These are phyloP conservation scores for Epinotia nisella DNA, from an alignment of 2,888 invertebrate genomes.

Conservation along the genomic window DNA sequence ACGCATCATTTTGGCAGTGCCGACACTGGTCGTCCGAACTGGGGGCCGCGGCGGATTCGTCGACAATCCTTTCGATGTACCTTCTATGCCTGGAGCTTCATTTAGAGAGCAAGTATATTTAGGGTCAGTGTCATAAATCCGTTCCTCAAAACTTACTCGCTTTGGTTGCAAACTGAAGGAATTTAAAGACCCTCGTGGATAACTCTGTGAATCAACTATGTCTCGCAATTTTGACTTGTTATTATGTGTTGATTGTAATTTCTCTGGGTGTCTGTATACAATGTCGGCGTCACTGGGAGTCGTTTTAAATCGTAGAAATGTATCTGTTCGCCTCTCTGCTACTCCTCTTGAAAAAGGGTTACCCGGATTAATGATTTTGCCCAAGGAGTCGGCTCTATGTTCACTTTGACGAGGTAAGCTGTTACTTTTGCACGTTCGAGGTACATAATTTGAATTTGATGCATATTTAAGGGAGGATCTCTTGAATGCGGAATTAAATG, in stretches of 20 bases:
- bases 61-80: conserved; percentile 46
- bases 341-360: conserved; percentile 66
- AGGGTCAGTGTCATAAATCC: conserved; percentile 16
- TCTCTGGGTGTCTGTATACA: conserved; percentile 68
- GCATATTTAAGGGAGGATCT: conserved; percentile 51
- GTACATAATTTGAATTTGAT: conserved; percentile 56
- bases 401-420: conserved; percentile 70
- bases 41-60: conserved; percentile 70
- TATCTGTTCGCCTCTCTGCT: conserved; percentile 72
- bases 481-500: conserved; percentile 55
- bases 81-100: conserved; percentile 47
- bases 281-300: conserved; percentile 59
- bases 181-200: conserved; percentile 59
- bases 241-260: conserved; percentile 52
- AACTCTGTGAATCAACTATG: conserved; percentile 53
- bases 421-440: conserved; percentile 62
- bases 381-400: conserved; percentile 54
- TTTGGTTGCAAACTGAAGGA: conserved; percentile 57
- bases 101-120: not conserved
- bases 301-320: conserved; percentile 60
- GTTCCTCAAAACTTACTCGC: conserved; percentile 69
- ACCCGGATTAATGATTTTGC: conserved; percentile 58
- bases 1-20: conserved; percentile 53
- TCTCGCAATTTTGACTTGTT: conserved; percentile 50
- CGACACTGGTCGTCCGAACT: conserved; percentile 71